Conservation (phyloP, 1,140 invertebrate genomes). For the Zaprionus tsacasi region DNA sequence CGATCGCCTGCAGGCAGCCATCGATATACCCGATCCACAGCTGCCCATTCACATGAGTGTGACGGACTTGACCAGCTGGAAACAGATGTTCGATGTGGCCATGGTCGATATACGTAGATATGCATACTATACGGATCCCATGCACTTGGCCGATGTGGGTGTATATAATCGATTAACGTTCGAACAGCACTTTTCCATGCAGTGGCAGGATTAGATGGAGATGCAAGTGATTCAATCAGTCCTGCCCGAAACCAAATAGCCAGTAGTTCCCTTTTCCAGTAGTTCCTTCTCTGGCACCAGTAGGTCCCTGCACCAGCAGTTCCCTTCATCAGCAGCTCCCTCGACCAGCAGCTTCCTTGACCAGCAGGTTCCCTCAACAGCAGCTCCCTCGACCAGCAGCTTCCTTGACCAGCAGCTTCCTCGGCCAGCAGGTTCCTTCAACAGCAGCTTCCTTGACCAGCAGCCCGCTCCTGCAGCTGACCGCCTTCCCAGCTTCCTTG, state of each 20-base stretch:
- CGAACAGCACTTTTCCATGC: slow-evolving; percentile 75
- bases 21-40: slow-evolving; percentile 81
- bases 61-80: slow-evolving; percentile 78
- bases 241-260: neutral
- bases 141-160: slow-evolving; percentile 75
- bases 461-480: too few species aligned
- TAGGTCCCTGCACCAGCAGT: neutral
- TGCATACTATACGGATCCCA: slow-evolving; percentile 75
- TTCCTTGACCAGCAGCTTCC: neutral
- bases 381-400: neutral
- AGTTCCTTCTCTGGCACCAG: neutral
- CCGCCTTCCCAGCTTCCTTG: too few species aligned
- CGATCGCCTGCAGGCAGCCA: slow-evolving; percentile 72
- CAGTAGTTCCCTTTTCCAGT: neutral
- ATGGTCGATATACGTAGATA: slow-evolving; percentile 76
- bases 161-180: slow-evolving; percentile 76
- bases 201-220: slow-evolving; percentile 67
- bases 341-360: neutral
- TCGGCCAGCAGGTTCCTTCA: neutral
- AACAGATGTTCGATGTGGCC: slow-evolving; percentile 78
- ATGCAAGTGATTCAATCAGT: too few species aligned
- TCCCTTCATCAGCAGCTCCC: neutral
- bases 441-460: neutral
- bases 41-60: slow-evolving; percentile 80
- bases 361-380: neutral